A percentile compares a stretch with the other conserved stretches of the same genome.
These are phyloP conservation scores for Ashinkailepas kermadecensis DNA, from an alignment of 2,888 invertebrate genomes.

Conservation along the genomic window DNA sequence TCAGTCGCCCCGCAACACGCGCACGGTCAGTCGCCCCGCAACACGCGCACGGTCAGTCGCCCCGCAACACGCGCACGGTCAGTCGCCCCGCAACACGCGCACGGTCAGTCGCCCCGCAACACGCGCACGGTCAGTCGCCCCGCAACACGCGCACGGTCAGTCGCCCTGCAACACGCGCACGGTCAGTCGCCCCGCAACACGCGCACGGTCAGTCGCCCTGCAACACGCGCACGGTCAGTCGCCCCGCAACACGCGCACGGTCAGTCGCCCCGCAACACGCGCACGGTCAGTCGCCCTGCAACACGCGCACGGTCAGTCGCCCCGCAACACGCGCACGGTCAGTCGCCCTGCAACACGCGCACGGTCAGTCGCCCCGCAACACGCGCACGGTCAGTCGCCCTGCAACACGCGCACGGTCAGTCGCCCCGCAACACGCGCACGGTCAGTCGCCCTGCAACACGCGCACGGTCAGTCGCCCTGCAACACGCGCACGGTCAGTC, in stretches of 20 bases:
- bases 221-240: constrained; percentile 52
- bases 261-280: constrained; percentile 43
- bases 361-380: constrained; percentile 28
- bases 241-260: constrained; percentile 51
- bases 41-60: constrained; percentile 52
- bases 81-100: constrained; percentile 51
- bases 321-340: constrained; percentile 51
- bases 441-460: constrained; percentile 41
- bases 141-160: constrained; percentile 51
- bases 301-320: constrained; percentile 52
- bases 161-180: constrained; percentile 51
- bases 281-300: constrained; percentile 46
- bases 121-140: constrained; percentile 52
- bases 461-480: constrained; percentile 47
- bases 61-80: constrained; percentile 51
- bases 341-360: constrained; percentile 51
- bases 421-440: constrained; percentile 51
- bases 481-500: constrained; percentile 52
- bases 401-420: constrained; percentile 51
- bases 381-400: constrained; percentile 52
- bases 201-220: constrained; percentile 47
- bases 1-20: constrained; percentile 43
- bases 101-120: constrained; percentile 28
- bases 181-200: constrained; percentile 41
- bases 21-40: constrained; percentile 46